These are phyloP conservation scores for Acanthochromis polyacanthus DNA, from an alignment of 2,113 vertebrate species.

Conservation along the genomic window DNA sequence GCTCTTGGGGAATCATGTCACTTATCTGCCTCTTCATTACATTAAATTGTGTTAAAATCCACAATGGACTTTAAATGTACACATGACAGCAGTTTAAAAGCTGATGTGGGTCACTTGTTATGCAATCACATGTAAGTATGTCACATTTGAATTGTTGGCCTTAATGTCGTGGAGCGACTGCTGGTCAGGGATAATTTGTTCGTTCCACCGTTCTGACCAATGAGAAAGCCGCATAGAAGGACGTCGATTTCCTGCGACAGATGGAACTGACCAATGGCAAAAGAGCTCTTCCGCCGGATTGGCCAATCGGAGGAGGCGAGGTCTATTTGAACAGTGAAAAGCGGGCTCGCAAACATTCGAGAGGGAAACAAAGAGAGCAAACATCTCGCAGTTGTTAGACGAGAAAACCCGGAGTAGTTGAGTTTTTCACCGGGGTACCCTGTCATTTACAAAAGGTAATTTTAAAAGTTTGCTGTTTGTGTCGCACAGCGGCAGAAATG, in stretches of 20 bases:
- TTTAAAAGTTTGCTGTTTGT: accelerated
- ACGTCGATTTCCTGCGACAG: slow-evolving; percentile 29
- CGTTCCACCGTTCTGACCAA: slow-evolving; percentile 32
- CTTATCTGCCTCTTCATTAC: too few relatives aligned
- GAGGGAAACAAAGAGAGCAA: slow-evolving; percentile 73
- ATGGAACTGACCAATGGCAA: slow-evolving; percentile 46
- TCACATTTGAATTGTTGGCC: neutral
- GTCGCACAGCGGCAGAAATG: accelerated
- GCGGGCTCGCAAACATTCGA: slow-evolving; percentile 70
- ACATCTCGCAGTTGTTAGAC: neutral
- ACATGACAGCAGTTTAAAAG: too few relatives aligned
- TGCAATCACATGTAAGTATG: neutral
- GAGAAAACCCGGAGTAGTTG: slow-evolving; percentile 2
- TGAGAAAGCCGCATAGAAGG: neutral
- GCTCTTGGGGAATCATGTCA: too few relatives aligned
- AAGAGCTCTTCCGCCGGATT: neutral
- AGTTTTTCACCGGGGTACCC: neutral
- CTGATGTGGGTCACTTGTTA: too few relatives aligned
- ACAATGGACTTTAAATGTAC: too few relatives aligned
- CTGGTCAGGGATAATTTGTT: neutral
- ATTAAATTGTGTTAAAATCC: too few relatives aligned
- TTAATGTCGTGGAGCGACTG: too few relatives aligned
- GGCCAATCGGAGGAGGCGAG: slow-evolving; percentile 67
- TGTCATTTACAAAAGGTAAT: slow-evolving; percentile 51
- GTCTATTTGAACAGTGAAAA: slow-evolving; percentile 76